These are phyloP conservation scores for Polymixis lichenea DNA, from an alignment of 2,888 invertebrate genomes.

Conservation along the genomic window DNA sequence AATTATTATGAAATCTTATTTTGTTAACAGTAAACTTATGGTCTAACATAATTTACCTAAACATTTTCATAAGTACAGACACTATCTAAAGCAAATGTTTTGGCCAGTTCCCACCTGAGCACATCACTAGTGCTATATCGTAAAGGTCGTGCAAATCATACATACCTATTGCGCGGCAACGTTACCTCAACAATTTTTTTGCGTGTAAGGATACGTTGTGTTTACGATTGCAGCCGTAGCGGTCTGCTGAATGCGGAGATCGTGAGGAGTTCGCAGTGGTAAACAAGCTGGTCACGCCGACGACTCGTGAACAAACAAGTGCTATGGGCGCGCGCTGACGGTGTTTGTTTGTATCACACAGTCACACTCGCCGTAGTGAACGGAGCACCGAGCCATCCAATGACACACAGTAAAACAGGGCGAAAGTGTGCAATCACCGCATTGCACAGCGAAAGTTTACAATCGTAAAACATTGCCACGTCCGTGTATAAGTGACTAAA, in stretches of 20 bases:
- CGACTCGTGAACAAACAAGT: slow-evolving; percentile 89
- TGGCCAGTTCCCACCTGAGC: slow-evolving; percentile 12
- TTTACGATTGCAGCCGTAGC: slow-evolving; percentile 71
- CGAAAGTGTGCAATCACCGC: slow-evolving; percentile 82
- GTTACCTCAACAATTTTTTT: slow-evolving; percentile 38
- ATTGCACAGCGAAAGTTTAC: slow-evolving; percentile 81
- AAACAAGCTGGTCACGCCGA: slow-evolving; percentile 87
- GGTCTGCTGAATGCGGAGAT: slow-evolving; percentile 77
- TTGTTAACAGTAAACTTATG: not conserved
- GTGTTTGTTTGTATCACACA: slow-evolving; percentile 68
- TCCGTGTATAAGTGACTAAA: slow-evolving; percentile 23
- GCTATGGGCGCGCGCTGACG: slow-evolving; percentile 68
- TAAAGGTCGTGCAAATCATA: slow-evolving; percentile 54
- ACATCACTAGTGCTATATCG: slow-evolving; percentile 7
- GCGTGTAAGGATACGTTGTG: slow-evolving; percentile 61
- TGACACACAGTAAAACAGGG: slow-evolving; percentile 71
- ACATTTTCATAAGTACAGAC: not conserved
- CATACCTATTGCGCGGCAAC: slow-evolving; percentile 58
- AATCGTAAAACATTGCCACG: slow-evolving; percentile 65
- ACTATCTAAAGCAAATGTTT: not conserved
- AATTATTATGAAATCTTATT: not conserved
- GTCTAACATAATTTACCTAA: not conserved
- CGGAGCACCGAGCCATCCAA: slow-evolving; percentile 60
- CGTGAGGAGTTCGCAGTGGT: slow-evolving; percentile 82
- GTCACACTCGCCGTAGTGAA: slow-evolving; percentile 63